Evolutionary conservation across 2,888 invertebrate genomes (phyloP).

Genomic region (Leucophenga montana): DNA sequence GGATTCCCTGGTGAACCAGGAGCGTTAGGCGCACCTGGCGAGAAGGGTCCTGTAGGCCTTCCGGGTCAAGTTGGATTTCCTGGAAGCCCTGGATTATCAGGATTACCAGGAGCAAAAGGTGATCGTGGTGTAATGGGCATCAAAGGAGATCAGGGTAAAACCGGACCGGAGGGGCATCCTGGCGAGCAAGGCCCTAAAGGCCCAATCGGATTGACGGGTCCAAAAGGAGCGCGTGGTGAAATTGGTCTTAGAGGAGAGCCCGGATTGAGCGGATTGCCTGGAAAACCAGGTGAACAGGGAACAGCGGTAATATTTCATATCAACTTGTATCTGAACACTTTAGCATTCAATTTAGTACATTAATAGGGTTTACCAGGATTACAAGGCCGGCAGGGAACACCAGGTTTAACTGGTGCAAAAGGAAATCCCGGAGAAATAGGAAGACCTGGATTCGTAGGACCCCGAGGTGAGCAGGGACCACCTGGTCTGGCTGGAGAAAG

Average conservation of each 20-base stretch:
- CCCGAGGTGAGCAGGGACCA: slow-evolving; percentile 81
- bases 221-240: slow-evolving; percentile 85
- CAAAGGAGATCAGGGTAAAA: slow-evolving; percentile 83
- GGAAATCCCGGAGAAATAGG: slow-evolving; percentile 82
- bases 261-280: slow-evolving; percentile 84
- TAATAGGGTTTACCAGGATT: slow-evolving; percentile 82
- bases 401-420: slow-evolving; percentile 81
- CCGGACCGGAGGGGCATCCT: slow-evolving; percentile 76
- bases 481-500: slow-evolving; percentile 84
- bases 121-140: slow-evolving; percentile 81
- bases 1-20: slow-evolving; percentile 83
- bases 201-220: slow-evolving; percentile 77
- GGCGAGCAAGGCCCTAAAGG: slow-evolving; percentile 76
- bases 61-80: slow-evolving; percentile 82
- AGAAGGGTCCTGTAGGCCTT: slow-evolving; percentile 81
- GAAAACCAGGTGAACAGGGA: slow-evolving; percentile 84
- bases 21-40: slow-evolving; percentile 83
- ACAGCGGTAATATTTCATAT: slow-evolving; percentile 74
- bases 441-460: slow-evolving; percentile 79
- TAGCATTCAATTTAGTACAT: no score
- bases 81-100: slow-evolving; percentile 80
- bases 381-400: slow-evolving; percentile 81
- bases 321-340: no score
- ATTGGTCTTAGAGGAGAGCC: slow-evolving; percentile 83
- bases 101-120: slow-evolving; percentile 82